phyloP scores from a whole-genome alignment of 92 coral and sea anemone species.

The Palythoa caribaeorum region DNA sequence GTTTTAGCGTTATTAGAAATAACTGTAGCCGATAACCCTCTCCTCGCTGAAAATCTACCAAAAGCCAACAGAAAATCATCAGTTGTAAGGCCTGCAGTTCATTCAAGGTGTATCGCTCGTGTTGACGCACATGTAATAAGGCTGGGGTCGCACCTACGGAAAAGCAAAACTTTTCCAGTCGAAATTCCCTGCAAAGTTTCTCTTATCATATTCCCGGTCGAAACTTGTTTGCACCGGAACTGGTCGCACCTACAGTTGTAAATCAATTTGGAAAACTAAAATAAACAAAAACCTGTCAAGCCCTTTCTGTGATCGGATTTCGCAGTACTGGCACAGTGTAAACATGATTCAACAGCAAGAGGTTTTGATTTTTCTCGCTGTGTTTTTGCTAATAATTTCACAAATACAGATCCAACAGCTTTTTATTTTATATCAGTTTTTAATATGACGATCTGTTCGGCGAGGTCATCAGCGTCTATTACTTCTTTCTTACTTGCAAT shows the following conservation, averaged over 20 bases:
- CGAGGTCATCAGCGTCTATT: constrained; percentile 8
- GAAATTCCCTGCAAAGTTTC: constrained; percentile 21
- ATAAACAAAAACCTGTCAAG: constrained; percentile 20
- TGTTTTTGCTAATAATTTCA: not conserved
- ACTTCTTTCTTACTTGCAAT: not conserved
- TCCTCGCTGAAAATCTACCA: constrained; percentile 61
- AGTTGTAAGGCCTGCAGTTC: constrained; percentile 48
- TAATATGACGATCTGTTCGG: constrained; percentile 1
- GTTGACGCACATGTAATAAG: constrained; percentile 52
- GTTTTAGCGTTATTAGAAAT: constrained; percentile 78
- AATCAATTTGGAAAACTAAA: constrained; percentile 24
- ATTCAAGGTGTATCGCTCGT: constrained; percentile 69
- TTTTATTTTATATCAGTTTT: not conserved
- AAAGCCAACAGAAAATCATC: constrained; percentile 60
- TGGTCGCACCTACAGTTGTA: constrained; percentile 28
- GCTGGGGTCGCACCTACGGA: constrained; percentile 31
- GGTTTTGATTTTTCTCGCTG: not conserved
- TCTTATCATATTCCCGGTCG: constrained; percentile 3
- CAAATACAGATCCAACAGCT: constrained; percentile 26
- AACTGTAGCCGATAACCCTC: constrained; percentile 70
- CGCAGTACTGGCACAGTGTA: not conserved
- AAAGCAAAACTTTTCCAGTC: constrained; percentile 23
- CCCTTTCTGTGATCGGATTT: not conserved
- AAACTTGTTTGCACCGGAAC: constrained; percentile 20
- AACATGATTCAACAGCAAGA: constrained; percentile 15